Conservation (phyloP, 2,888 invertebrate species). For the Sylvicola cinctus region DNA sequence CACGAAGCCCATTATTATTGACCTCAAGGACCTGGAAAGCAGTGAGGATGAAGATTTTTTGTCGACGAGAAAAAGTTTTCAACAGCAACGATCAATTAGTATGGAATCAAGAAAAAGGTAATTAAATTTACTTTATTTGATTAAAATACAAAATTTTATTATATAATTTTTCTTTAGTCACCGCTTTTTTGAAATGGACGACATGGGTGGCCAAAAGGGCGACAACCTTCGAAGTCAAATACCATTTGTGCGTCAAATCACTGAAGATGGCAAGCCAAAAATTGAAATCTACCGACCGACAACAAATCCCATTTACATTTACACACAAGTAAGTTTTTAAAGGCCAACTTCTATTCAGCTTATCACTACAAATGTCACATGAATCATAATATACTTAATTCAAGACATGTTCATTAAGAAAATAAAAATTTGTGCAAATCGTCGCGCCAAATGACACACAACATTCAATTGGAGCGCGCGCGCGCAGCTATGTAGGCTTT, state of each 20-base stretch:
- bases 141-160: neutral
- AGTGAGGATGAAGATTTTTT: constrained; percentile 31
- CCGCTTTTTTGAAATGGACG: constrained; percentile 37
- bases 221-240: constrained; percentile 38
- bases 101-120: constrained; percentile 37
- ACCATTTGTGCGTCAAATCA: constrained; percentile 38
- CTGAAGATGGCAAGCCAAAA: constrained; percentile 36
- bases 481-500: too few species aligned
- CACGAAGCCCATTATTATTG: constrained; percentile 25
- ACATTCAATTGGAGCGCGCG: too few species aligned
- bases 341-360: too few species aligned
- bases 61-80: constrained; percentile 35
- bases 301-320: constrained; percentile 30
- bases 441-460: too few species aligned
- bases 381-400: neutral
- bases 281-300: constrained; percentile 32
- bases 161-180: constrained; percentile 12
- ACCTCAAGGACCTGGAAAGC: constrained; percentile 19
- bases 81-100: constrained; percentile 38
- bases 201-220: constrained; percentile 33
- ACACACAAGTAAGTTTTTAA: constrained; percentile 29
- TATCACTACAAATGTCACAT: too few species aligned
- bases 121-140: constrained; percentile 4
- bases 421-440: too few species aligned
- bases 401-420: too few species aligned